Conservation (phyloP, 2,113 vertebrate genomes). For the Accipiter cooperii region DNA sequence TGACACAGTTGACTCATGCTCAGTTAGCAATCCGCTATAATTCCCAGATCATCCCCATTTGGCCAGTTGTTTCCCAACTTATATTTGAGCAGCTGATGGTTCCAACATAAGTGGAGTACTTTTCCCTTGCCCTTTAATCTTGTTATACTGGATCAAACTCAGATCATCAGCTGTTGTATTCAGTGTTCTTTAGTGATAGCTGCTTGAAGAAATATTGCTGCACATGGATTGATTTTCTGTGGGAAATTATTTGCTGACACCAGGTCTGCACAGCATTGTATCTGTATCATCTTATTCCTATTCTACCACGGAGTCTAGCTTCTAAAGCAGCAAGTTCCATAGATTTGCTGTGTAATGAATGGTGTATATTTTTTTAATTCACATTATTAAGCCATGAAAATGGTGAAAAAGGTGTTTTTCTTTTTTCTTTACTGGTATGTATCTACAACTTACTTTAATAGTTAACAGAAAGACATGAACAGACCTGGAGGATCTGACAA, state of each 20-base stretch:
- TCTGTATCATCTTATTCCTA: background rate
- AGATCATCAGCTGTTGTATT: background rate
- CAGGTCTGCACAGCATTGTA: background rate
- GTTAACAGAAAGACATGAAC: background rate
- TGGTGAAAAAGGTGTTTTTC: fast-evolving
- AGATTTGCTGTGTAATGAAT: background rate
- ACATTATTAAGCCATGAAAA: background rate
- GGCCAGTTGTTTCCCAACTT: background rate
- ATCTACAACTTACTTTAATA: background rate
- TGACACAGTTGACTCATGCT: conserved; percentile 32
- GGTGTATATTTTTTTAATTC: background rate
- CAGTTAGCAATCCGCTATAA: conserved; percentile 19
- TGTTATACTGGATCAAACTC: background rate
- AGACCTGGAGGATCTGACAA: background rate
- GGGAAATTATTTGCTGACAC: background rate
- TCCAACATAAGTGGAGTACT: background rate
- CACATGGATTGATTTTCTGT: background rate
- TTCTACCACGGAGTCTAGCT: background rate
- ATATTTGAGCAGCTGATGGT: conserved; percentile 41
- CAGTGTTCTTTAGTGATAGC: background rate
- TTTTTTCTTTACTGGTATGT: background rate
- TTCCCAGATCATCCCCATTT: conserved; percentile 33
- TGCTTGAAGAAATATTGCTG: background rate
- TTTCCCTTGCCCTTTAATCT: conserved; percentile 31
- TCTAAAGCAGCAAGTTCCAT: background rate